phyloP scores from a whole-genome alignment of 2,797 vertebrate species.

The Myoxocephalus aenaeus region DNA sequence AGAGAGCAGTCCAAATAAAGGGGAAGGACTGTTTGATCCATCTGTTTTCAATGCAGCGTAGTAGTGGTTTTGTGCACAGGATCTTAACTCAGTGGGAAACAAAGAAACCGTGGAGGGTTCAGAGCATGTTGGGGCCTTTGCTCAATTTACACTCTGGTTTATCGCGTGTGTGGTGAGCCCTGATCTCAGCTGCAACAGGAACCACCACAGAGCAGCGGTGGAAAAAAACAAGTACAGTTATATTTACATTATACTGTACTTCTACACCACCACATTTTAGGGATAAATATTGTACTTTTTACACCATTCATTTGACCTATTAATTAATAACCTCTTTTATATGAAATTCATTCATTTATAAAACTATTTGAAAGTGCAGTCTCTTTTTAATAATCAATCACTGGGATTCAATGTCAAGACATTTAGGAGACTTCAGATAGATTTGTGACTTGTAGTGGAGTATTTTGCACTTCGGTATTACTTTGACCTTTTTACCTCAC shows the following conservation, averaged over 20 bases:
- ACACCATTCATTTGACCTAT: not conserved
- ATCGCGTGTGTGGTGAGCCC: conserved; percentile 30
- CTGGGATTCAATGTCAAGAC: not conserved
- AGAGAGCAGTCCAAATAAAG: conserved; percentile 70
- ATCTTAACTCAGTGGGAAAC: conserved; percentile 60
- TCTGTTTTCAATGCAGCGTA: conserved; percentile 79
- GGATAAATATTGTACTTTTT: not conserved
- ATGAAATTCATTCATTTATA: not conserved
- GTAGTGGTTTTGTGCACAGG: conserved; percentile 66
- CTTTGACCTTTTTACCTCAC: not conserved
- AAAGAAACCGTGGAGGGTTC: conserved; percentile 63
- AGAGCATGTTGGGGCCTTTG: conserved; percentile 53
- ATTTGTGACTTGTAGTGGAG: not conserved
- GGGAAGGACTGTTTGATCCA: conserved; percentile 69
- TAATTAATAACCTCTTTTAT: not conserved
- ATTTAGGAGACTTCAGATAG: not conserved
- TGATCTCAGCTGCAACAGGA: conserved; percentile 26
- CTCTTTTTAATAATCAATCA: not conserved
- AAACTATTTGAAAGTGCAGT: not conserved
- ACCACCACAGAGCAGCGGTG: not conserved
- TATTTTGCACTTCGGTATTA: not conserved
- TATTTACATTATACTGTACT: not conserved
- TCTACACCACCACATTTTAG: not conserved
- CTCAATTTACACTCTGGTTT: conserved; percentile 60
- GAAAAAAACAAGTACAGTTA: conserved; percentile 15